These are phyloP conservation scores for Choreutis nemorana DNA, from an alignment of 2,888 invertebrate genomes.

Conservation along the genomic window DNA sequence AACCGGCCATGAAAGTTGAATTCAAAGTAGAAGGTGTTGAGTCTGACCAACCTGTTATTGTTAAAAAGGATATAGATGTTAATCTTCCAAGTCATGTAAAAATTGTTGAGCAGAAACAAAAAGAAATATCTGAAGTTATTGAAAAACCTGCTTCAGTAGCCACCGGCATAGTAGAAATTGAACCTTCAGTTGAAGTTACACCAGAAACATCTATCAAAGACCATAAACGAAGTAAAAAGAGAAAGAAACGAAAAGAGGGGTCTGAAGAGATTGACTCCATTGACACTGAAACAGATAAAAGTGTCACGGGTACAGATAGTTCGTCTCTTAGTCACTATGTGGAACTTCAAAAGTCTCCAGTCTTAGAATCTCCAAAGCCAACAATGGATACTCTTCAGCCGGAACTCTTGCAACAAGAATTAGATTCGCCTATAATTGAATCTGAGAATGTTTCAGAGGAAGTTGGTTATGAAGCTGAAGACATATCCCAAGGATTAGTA, in stretches of 20 bases:
- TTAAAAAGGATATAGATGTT: conserved; percentile 46
- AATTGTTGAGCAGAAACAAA: conserved; percentile 12
- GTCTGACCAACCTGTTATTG: conserved; percentile 23
- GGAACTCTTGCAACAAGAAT: conserved; percentile 36
- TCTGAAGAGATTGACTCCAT: conserved; percentile 29
- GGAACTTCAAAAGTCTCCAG: conserved; percentile 52
- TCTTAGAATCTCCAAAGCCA: conserved; percentile 51
- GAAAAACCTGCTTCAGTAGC: conserved; percentile 14
- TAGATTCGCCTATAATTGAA: conserved; percentile 48
- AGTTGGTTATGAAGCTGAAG: conserved; percentile 78
- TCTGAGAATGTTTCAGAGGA: conserved; percentile 57
- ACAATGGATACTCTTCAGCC: conserved; percentile 22
- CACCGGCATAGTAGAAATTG: conserved; percentile 32
- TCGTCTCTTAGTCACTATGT: conserved; percentile 52
- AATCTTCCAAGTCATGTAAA: conserved; percentile 34
- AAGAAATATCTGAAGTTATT: neutral
- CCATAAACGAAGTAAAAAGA: conserved; percentile 68
- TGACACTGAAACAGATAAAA: conserved; percentile 40
- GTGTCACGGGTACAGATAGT: conserved; percentile 40
- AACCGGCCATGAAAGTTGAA: conserved; percentile 34
- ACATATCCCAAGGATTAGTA: conserved; percentile 56
- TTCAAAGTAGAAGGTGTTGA: conserved; percentile 36
- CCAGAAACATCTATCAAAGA: conserved; percentile 30
- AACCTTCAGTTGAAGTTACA: conserved; percentile 17
- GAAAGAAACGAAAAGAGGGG: conserved; percentile 68